Conservation (phyloP, 2,888 invertebrate genomes). For the Eustalomyia histrio region DNA sequence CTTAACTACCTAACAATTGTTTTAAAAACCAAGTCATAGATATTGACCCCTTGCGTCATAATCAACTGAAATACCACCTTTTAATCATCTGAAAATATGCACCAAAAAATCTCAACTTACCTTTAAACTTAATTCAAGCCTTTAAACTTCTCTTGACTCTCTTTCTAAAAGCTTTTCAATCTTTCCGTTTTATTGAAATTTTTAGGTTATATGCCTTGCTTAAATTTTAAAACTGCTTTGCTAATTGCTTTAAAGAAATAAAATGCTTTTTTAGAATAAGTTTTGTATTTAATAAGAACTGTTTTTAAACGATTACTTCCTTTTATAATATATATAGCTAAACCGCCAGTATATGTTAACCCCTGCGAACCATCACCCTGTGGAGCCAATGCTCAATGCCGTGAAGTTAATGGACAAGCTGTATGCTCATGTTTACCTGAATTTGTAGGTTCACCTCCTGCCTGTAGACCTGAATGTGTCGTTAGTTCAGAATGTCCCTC, state of each 20-base stretch:
- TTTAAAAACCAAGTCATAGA: background rate
- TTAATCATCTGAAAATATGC: conserved; percentile 6
- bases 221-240: conserved; percentile 36
- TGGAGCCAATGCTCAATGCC: conserved; percentile 88
- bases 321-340: conserved; percentile 65
- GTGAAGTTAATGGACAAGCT: conserved; percentile 84
- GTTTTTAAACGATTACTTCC: background rate
- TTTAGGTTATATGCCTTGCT: conserved; percentile 40
- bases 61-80: background rate
- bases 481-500: conserved; percentile 89
- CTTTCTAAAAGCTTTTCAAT: conserved; percentile 15
- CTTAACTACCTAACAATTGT: conserved; percentile 16
- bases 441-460: conserved; percentile 88
- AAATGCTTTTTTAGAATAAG: conserved; percentile 38
- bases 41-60: background rate
- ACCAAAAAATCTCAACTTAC: conserved; percentile 36
- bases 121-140: conserved; percentile 17
- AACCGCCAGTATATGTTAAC: conserved; percentile 76
- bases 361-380: conserved; percentile 89
- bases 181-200: background rate
- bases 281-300: conserved; percentile 1
- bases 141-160: background rate
- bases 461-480: conserved; percentile 90
- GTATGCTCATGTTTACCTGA: conserved; percentile 86
- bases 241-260: conserved; percentile 2